Evolutionary conservation across 2,797 vertebrate genomes (phyloP), one percentile per base, ranked within the genome.

Genomic region (Etheostoma perlongum): DNA sequence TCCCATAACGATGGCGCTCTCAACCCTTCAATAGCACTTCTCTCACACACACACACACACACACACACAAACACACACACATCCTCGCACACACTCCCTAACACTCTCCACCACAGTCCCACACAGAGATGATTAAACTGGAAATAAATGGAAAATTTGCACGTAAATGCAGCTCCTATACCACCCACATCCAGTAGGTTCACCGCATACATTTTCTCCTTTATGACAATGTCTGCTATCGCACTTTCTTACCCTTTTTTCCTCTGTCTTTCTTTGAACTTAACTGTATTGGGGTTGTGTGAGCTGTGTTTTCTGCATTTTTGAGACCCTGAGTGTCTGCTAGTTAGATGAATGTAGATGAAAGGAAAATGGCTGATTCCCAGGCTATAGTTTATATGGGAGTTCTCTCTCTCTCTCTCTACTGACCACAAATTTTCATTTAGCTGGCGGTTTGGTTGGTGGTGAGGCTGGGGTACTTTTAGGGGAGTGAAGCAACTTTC

Each of bases 1-100:
- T 94, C 93, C 93, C 94, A 86, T 71, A 90, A 91, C 90, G 92
- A 93, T 66, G 80, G 30, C 27, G 36, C 87, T 87, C 90, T 79
- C 78, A 71, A 58, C 52, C 79, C 77, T 65, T 89, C 89, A 85
- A 46, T 60, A 42, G 84, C 87, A 87, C 87, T 87, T 87, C 83
- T 58, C 52, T 71, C 68, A 62, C 69, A 16, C 46, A 40, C 57
- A 61, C 36, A 40, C 57, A 42, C 53, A 30, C 14, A 18, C 52
- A 15, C 51, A 53, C n/a, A 21, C 69, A 57, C 55, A 36, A 55
- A 44, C 72, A 59, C 72, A 52, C 33, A 1, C 6, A 1, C 33
- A 6, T 33, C 7, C 33, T 33, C 58, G 49, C 73, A 54, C 40
- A 42, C 42, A 1, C 74, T 48, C 51, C 18, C 30, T 40, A 71